Evolutionary conservation across 1,140 invertebrate species (phyloP), one percentile per base, ranked within the genome.

Genomic region (Hypothenemus hampei): DNA sequence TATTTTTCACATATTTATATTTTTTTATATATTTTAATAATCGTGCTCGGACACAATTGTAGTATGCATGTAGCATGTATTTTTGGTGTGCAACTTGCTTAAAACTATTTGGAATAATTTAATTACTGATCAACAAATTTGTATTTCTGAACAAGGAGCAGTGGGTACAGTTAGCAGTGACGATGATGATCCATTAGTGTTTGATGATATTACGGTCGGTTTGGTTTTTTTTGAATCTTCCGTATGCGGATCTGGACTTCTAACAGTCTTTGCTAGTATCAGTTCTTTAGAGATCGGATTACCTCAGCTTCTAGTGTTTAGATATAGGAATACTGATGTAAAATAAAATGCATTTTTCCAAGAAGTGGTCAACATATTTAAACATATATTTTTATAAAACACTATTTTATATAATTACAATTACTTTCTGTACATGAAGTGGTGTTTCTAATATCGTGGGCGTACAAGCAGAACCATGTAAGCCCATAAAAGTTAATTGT

Each of bases 201-300:
- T 50, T 18, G 31, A 39, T 8, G 48, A 46, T 1, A 16, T 41
- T 11, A 48, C 58, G 35, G 51, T 61, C 20, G 59, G 59, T 40
- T 13, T 61, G 22, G 56, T 55, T 5, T 61, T 57, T 11, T 43
- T 59, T 31, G 56, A 51, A 50, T 29, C 46, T 3, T 36, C 10
- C 3, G n/a, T 39, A 6, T 61, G 59, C 33, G 29, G 31, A 21
- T 16, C 33, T 15, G 26, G 51, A 24, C 10, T 18, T 8, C 54
- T 47, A 6, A 58, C 58, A 19, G 54, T 41, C 7, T 64, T 54
- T 57, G 56, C 59, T 33, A 62, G 59, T 58, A 35, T 58, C 15
- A 60, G 36, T 29, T 5, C 29, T 57, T 52, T 53, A 50, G 50
- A 33, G 23, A 39, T 10, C 56, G 57, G 57, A 59, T 61, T 18